Conservation (phyloP, 2,113 vertebrate species). For the Sminthopsis crassicaudata region DNA sequence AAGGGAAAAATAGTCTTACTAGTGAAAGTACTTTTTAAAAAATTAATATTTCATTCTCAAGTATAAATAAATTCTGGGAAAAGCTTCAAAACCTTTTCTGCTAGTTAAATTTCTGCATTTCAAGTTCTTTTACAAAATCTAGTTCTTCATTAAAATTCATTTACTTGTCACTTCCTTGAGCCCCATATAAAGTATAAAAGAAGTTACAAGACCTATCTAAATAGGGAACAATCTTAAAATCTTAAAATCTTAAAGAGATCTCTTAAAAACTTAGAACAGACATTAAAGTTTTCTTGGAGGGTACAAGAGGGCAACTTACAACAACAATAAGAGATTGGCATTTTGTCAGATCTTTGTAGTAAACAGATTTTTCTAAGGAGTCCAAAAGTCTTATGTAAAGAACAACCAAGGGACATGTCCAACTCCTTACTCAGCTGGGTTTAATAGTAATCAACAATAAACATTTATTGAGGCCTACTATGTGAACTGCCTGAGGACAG, state of each 20-base stretch:
- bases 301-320: neutral
- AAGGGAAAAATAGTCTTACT: neutral
- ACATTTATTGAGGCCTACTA: neutral
- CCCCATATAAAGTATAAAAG: neutral
- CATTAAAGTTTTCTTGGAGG: neutral
- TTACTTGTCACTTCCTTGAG: slow-evolving; percentile 21
- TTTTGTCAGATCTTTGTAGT: neutral
- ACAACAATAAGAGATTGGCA: neutral
- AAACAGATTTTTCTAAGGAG: slow-evolving; percentile 14
- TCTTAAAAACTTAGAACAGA: neutral
- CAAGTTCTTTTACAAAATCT: neutral
- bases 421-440: slow-evolving; percentile 22
- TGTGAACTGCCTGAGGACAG: neutral
- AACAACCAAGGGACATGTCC: neutral
- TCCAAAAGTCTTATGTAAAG: neutral
- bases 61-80: neutral
- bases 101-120: slow-evolving; percentile 3
- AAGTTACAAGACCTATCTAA: slow-evolving; percentile 16
- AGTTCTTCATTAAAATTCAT: neutral
- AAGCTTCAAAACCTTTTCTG: slow-evolving; percentile 11
- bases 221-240: slow-evolving; percentile 6
- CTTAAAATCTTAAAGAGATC: no score
- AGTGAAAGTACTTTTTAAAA: slow-evolving; percentile 10
- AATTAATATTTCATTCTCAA: slow-evolving; percentile 7
- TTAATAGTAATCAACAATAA: neutral